A percentile compares a stretch with the other conserved stretches of the same genome.
Evolutionary conservation across 2,797 vertebrate genomes (phyloP).

Genomic region (Novumbra hubbsi): DNA sequence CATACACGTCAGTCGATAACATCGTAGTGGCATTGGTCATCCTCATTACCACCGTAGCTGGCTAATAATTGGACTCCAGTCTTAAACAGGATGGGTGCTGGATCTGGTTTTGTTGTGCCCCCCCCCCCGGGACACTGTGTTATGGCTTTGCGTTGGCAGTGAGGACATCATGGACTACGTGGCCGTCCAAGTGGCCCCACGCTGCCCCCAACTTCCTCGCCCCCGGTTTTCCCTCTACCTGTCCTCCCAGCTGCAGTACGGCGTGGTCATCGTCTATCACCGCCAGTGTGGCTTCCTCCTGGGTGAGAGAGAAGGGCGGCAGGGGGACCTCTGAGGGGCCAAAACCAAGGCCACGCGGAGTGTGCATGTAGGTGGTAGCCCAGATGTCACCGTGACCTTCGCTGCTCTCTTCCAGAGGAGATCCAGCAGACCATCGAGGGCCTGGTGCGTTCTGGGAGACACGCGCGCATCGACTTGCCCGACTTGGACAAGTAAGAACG

Average conservation of each 20-base stretch:
- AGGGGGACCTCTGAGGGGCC: too few relatives aligned
- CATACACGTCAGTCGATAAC: background rate
- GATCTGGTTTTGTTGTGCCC: too few relatives aligned
- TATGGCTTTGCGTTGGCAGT: slow-evolving; percentile 48
- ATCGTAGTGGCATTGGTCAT: background rate
- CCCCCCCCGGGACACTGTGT: background rate
- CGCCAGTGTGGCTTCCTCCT: slow-evolving; percentile 80
- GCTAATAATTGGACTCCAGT: too few relatives aligned
- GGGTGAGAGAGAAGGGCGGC: slow-evolving; percentile 61
- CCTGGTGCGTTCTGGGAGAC: slow-evolving; percentile 66
- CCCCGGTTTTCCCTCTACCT: slow-evolving; percentile 85
- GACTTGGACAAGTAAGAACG: slow-evolving; percentile 74
- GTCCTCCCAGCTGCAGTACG: slow-evolving; percentile 84
- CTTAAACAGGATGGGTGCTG: too few relatives aligned
- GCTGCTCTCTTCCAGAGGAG: slow-evolving; percentile 71
- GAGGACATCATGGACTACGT: slow-evolving; percentile 80
- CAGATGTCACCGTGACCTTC: background rate
- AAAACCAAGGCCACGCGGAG: background rate
- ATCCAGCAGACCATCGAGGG: slow-evolving; percentile 77
- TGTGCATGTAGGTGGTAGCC: background rate
- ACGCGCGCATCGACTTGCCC: slow-evolving; percentile 71
- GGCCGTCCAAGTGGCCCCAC: slow-evolving; percentile 70
- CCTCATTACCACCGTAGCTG: background rate
- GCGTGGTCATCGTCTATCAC: slow-evolving; percentile 80
- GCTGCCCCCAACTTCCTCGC: slow-evolving; percentile 57